Percentiles rank a stretch among this genome's conserved stretches.
Evolutionary conservation across 2,888 invertebrate genomes (phyloP).

Genomic region (Andrena marginata): DNA sequence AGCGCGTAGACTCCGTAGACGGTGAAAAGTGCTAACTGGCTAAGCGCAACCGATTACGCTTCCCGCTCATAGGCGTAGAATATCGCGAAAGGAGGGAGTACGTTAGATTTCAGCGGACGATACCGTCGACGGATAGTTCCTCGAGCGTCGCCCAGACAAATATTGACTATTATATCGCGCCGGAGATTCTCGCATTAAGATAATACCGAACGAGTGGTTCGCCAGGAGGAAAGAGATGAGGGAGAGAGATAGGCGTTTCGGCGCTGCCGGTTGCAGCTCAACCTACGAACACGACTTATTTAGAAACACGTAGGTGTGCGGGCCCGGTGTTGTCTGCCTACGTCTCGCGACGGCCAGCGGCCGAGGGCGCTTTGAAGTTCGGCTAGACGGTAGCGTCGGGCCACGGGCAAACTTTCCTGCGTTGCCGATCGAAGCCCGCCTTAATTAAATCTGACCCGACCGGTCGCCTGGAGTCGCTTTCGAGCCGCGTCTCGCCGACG

Average conservation of each 20-base stretch:
- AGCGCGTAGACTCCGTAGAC: neutral
- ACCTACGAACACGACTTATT: constrained; percentile 68
- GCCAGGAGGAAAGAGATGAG: constrained; percentile 19
- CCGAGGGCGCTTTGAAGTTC: constrained; percentile 37
- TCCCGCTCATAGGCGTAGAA: neutral
- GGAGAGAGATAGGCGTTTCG: constrained; percentile 27
- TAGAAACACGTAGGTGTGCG: constrained; percentile 66
- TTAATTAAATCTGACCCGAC: constrained; percentile 36
- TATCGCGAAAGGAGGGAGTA: neutral
- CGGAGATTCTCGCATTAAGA: constrained; percentile 2
- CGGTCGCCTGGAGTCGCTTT: neutral
- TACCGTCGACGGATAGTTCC: neutral
- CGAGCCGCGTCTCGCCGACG: neutral
- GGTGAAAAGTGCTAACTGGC: no score
- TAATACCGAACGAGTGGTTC: constrained; percentile 11
- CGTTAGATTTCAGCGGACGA: neutral
- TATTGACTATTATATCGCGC: neutral
- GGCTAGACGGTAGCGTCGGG: constrained; percentile 18
- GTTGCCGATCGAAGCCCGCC: constrained; percentile 5
- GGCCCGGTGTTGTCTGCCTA: constrained; percentile 47
- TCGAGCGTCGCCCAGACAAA: neutral
- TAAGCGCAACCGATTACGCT: neutral
- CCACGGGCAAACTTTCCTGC: constrained; percentile 22
- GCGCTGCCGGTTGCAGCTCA: constrained; percentile 15
- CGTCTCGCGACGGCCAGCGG: constrained; percentile 42